These are phyloP conservation scores for Aquatica leii DNA, from an alignment of 2,888 invertebrate species.

Conservation along the genomic window DNA sequence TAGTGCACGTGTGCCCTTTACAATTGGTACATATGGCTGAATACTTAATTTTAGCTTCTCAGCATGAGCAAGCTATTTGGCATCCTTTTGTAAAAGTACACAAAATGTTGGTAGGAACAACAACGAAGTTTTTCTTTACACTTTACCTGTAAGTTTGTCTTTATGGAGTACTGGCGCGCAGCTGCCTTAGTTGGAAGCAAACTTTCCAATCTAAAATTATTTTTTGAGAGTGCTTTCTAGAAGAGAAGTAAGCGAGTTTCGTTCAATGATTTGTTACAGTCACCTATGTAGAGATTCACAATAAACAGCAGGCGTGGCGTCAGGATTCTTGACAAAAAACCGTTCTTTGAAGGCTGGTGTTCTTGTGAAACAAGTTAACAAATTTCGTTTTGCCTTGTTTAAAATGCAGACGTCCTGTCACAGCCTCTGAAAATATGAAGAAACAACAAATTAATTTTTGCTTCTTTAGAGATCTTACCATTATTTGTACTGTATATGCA, in stretches of 20 bases:
- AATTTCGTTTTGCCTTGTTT: slow-evolving; percentile 6
- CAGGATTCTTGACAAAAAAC: background rate
- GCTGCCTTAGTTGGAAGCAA: background rate
- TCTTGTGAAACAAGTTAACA: background rate
- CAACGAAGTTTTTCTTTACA: background rate
- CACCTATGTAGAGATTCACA: background rate
- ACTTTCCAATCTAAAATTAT: background rate
- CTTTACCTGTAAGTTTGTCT: background rate
- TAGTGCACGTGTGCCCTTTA: too few relatives aligned
- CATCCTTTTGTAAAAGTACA: too few relatives aligned
- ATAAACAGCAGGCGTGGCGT: background rate
- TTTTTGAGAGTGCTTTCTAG: background rate
- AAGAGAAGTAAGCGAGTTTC: background rate
- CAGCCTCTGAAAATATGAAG: too few relatives aligned
- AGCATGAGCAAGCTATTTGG: too few relatives aligned
- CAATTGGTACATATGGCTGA: too few relatives aligned
- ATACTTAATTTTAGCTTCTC: too few relatives aligned
- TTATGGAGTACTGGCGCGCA: background rate
- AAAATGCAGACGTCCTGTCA: background rate
- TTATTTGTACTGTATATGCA: background rate
- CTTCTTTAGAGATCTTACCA: background rate
- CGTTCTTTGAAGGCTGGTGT: background rate
- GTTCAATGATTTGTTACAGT: background rate
- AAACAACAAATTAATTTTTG: too few relatives aligned
- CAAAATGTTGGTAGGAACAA: too few relatives aligned